Base-by-base conservation (phyloP, 2,888 invertebrate genomes). In the Campoletis raptor region DNA sequence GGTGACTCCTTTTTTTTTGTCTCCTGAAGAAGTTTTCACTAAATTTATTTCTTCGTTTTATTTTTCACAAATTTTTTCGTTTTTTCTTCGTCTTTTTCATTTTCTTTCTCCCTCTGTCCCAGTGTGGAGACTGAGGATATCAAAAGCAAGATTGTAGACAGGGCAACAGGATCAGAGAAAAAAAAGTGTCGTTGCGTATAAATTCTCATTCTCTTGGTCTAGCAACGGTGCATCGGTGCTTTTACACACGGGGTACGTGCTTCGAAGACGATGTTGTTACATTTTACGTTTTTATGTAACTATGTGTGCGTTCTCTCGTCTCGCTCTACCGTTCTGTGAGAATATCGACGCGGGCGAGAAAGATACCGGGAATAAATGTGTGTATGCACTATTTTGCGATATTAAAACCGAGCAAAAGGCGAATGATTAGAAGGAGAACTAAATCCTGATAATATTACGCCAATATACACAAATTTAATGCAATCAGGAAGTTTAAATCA, bases 151-250 rank as follows among this genome's bases (percentile, higher is more conserved):
- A 72, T n/a, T 48, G 52, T 36, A 12, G 9, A 18, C 0, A 24
- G 40, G 66, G 45, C 9, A 42, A 73, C 72, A 64, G 70, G 40
- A 61, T n/a, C 42, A 42, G 48, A 18, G 70, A 42, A 21, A 21
- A 40, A 40, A 48, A 8, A 24, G 67, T 78, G 73, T 82, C 78
- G 69, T 82, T 64, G 85, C 64, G 74, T 69, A 79, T 82, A 82
- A 85, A 85, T 85, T 85, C 69, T 67, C 61, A 73, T 73, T 76
- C 21, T 40, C 54, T 64, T 67, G 21, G 72, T 78, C 57, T 81
- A 73, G 78, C 73, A 48, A 78, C 36, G 72, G n/a, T 67, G 54
- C 77, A 66, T 10, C 67, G 52, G 37, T 24, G 52, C 78, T 78
- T 67, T 54, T 67, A 45, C 54, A 57, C 48, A 52, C n/a, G 37